phyloP scores from a whole-genome alignment of 1,140 invertebrate species.

The Drosophila tsacasi region DNA sequence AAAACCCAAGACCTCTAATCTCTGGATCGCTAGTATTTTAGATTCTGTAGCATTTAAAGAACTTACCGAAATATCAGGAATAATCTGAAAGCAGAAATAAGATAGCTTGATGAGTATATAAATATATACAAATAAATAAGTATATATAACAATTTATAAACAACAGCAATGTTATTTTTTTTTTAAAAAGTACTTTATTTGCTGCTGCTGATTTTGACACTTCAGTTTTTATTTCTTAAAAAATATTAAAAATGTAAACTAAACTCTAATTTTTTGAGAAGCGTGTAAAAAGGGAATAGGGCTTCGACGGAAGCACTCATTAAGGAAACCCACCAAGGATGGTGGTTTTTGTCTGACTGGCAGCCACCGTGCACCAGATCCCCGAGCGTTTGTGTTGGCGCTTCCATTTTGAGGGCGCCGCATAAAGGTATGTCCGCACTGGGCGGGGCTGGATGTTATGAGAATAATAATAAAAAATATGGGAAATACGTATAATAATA shows the following conservation, averaged over 20 bases:
- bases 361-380: constrained; percentile 43
- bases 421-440: constrained; percentile 55
- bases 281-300: constrained; percentile 25
- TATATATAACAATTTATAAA: neutral
- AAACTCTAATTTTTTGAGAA: neutral
- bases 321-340: constrained; percentile 64
- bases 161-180: no score
- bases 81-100: constrained; percentile 17
- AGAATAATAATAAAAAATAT: constrained; percentile 44
- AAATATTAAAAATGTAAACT: neutral
- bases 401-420: constrained; percentile 44
- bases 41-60: neutral
- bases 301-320: constrained; percentile 68
- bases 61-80: constrained; percentile 15
- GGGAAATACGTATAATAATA: constrained; percentile 57
- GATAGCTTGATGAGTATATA: neutral
- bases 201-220: neutral
- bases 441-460: constrained; percentile 24
- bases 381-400: constrained; percentile 30
- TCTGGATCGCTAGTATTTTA: neutral
- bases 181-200: no score
- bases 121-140: neutral
- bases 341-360: constrained; percentile 15
- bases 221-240: neutral
- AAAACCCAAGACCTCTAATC: no score